These are phyloP conservation scores for Nothobranchius furzeri DNA, from an alignment of 2,113 vertebrate species.

Conservation along the genomic window DNA sequence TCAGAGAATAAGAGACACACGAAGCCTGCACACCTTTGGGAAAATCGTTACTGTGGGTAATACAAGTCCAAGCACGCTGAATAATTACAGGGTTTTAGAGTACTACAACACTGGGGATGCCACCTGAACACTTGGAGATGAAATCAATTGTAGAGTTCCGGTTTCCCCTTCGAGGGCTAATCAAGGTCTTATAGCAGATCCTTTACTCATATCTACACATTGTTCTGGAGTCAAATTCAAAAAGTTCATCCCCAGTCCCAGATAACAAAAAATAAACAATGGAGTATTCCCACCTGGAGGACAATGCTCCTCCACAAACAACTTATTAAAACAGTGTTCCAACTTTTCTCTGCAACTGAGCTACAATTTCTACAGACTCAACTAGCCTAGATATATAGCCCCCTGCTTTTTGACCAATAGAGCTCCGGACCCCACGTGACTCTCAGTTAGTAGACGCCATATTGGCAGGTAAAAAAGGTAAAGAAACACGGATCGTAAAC, in stretches of 20 bases:
- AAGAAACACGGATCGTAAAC: too few relatives aligned
- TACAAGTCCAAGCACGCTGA: constrained; percentile 32
- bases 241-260: constrained; percentile 4
- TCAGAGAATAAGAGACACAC: constrained; percentile 45
- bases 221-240: constrained; percentile 47
- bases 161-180: constrained; percentile 60
- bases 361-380: constrained; percentile 3
- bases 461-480: too few relatives aligned
- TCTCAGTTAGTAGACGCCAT: neutral
- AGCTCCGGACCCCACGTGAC: neutral
- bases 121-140: constrained; percentile 22
- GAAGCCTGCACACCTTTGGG: constrained; percentile 47
- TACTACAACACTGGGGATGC: constrained; percentile 58
- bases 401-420: too few relatives aligned
- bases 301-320: constrained; percentile 12
- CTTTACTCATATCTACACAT: constrained; percentile 48
- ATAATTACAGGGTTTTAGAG: constrained; percentile 61
- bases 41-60: constrained; percentile 66
- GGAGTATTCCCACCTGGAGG: constrained; percentile 36
- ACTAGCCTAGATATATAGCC: neutral
- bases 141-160: constrained; percentile 63
- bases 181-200: constrained; percentile 57
- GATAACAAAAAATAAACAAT: constrained; percentile 20
- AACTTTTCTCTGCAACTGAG: constrained; percentile 1
- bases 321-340: constrained; percentile 5